phyloP scores from a whole-genome alignment of 2,888 invertebrate genomes.

The Galerucella pusilla region DNA sequence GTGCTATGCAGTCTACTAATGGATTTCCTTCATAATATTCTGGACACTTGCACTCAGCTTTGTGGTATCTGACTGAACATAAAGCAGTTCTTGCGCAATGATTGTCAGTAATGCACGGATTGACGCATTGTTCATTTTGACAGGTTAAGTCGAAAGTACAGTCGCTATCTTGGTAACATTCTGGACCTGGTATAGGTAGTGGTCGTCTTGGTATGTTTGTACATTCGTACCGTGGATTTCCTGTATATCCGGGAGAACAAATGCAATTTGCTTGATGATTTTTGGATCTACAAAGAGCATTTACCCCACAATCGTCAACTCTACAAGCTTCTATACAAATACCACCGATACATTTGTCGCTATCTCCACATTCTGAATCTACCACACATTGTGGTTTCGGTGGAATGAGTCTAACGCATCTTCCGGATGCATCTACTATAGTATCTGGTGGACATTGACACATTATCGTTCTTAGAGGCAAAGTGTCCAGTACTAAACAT shows the following conservation, averaged over 20 bases:
- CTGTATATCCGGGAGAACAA: slow-evolving; percentile 81
- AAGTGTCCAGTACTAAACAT: slow-evolving; percentile 81
- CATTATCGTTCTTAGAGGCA: slow-evolving; percentile 85
- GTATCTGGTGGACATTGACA: slow-evolving; percentile 89
- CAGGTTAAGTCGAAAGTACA: slow-evolving; percentile 82
- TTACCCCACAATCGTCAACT: slow-evolving; percentile 82
- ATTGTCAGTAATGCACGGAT: slow-evolving; percentile 77
- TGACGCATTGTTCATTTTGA: slow-evolving; percentile 79
- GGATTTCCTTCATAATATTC: slow-evolving; percentile 81
- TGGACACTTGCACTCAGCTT: slow-evolving; percentile 84
- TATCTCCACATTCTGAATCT: slow-evolving; percentile 80
- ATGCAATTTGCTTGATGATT: slow-evolving; percentile 82
- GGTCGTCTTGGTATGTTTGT: slow-evolving; percentile 60
- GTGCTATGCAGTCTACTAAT: slow-evolving; percentile 78
- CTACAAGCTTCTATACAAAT: slow-evolving; percentile 83
- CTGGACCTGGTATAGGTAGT: slow-evolving; percentile 61
- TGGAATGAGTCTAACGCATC: slow-evolving; percentile 69
- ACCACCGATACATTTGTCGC: slow-evolving; percentile 78
- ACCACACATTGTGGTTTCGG: slow-evolving; percentile 72
- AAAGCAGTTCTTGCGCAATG: slow-evolving; percentile 85
- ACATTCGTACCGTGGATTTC: slow-evolving; percentile 84
- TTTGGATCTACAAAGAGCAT: slow-evolving; percentile 81
- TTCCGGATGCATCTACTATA: slow-evolving; percentile 77
- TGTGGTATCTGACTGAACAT: slow-evolving; percentile 82
- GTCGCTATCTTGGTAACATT: slow-evolving; percentile 83